These are phyloP conservation scores for Cossypha polioptera DNA, from an alignment of 2,797 vertebrate genomes.

Conservation along the genomic window DNA sequence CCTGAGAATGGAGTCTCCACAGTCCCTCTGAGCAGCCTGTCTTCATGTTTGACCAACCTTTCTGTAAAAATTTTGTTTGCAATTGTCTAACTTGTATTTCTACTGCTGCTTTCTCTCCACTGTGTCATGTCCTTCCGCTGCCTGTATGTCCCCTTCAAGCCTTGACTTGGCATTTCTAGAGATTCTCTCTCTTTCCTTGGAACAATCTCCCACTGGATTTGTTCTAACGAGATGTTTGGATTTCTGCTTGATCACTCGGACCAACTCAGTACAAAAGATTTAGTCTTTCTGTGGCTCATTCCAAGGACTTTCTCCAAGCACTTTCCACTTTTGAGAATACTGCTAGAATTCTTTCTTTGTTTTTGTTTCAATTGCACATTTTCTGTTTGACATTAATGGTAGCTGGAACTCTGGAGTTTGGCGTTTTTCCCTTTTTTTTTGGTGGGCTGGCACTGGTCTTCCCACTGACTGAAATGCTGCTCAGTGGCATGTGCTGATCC, in stretches of 20 bases:
- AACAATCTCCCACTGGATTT: background rate
- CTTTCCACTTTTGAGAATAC: background rate
- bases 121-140: background rate
- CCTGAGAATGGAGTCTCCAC: background rate
- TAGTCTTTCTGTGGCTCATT: background rate
- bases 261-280: background rate
- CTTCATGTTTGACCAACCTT: background rate
- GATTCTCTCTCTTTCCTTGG: background rate
- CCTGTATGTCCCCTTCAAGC: background rate
- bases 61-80: background rate
- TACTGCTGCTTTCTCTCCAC: background rate
- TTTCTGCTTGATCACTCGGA: background rate
- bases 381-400: conserved; percentile 1
- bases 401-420: background rate
- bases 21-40: background rate
- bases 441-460: background rate
- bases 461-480: conserved; percentile 9
- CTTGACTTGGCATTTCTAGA: background rate
- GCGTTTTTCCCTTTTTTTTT: background rate
- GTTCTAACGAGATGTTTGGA: background rate
- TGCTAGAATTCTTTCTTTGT: background rate
- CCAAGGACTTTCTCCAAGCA: background rate
- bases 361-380: background rate
- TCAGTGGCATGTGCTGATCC: background rate
- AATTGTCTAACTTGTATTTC: background rate